A percentile compares a stretch with the other conserved stretches of the same genome.
These are phyloP conservation scores for Drosophila anomelani DNA, from an alignment of 2,888 invertebrate species.

Conservation along the genomic window DNA sequence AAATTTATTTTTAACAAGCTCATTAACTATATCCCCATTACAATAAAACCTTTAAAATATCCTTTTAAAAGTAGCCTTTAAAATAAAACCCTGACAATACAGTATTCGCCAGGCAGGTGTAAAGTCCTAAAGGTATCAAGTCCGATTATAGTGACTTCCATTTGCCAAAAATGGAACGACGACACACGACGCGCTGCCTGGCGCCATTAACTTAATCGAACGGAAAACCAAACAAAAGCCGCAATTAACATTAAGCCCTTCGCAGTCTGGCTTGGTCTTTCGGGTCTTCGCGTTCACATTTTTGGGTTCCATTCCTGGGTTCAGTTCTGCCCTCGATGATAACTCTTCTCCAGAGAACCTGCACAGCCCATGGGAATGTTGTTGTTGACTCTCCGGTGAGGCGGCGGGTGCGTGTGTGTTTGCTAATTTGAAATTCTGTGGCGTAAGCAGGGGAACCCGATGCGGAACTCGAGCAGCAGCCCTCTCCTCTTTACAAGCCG, in stretches of 20 bases:
- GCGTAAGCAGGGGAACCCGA: slow-evolving; percentile 37
- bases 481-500: slow-evolving; percentile 11
- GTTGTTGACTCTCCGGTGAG: slow-evolving; percentile 10
- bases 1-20: neutral
- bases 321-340: neutral
- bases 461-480: slow-evolving; percentile 3
- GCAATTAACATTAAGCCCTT: slow-evolving; percentile 68
- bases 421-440: slow-evolving; percentile 56
- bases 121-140: slow-evolving; percentile 4
- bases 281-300: neutral
- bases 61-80: neutral
- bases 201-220: slow-evolving; percentile 67
- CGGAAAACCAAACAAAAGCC: slow-evolving; percentile 67
- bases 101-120: slow-evolving; percentile 14
- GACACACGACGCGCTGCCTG: slow-evolving; percentile 22
- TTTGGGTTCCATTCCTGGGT: neutral
- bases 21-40: neutral
- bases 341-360: slow-evolving; percentile 22
- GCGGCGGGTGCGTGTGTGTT: slow-evolving; percentile 41
- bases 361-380: slow-evolving; percentile 31
- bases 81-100: neutral
- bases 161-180: slow-evolving; percentile 23
- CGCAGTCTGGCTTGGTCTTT: slow-evolving; percentile 16
- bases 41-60: neutral
- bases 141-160: slow-evolving; percentile 17